Conservation (phyloP, 2,797 vertebrate genomes). For the Kryptolebias ocellatus region DNA sequence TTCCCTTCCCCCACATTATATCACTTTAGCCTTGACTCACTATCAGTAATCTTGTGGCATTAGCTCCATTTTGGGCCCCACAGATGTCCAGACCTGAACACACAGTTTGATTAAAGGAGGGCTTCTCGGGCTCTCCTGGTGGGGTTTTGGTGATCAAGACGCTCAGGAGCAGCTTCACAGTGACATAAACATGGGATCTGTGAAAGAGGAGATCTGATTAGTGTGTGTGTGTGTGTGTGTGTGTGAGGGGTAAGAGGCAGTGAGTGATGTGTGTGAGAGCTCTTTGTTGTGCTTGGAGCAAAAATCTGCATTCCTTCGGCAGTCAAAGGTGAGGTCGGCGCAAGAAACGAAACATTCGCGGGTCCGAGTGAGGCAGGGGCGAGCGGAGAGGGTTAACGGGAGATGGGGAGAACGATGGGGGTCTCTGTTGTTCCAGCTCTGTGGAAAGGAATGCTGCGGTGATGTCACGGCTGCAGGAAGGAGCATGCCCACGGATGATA, state of each 20-base stretch:
- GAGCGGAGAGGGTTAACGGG: constrained; percentile 63
- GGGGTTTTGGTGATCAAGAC: constrained; percentile 33
- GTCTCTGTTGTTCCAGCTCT: constrained; percentile 79
- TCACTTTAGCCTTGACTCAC: constrained; percentile 70
- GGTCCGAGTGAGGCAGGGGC: constrained; percentile 36
- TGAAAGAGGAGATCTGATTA: constrained; percentile 65
- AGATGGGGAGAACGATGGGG: constrained; percentile 64
- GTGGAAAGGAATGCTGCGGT: constrained; percentile 83
- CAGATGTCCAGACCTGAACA: constrained; percentile 1
- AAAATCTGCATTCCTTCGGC: constrained; percentile 35
- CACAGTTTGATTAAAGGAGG: constrained; percentile 19
- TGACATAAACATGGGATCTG: constrained; percentile 63
- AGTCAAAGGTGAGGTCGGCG: constrained; percentile 25
- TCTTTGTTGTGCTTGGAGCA: constrained; percentile 67
- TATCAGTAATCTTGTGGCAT: constrained; percentile 62
- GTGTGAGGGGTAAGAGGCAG: constrained; percentile 2
- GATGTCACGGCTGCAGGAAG: constrained; percentile 83
- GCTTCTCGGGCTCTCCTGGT: constrained; percentile 21
- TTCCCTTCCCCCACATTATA: constrained; percentile 77
- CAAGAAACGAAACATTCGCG: constrained; percentile 19
- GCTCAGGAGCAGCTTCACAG: constrained; percentile 50
- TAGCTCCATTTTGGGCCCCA: constrained; percentile 35
- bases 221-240: not conserved
- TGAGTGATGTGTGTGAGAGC: constrained; percentile 55
- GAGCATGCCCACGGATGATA: constrained; percentile 84